These are phyloP conservation scores for Crocallis elinguaria DNA, from an alignment of 2,888 invertebrate species.

Conservation along the genomic window DNA sequence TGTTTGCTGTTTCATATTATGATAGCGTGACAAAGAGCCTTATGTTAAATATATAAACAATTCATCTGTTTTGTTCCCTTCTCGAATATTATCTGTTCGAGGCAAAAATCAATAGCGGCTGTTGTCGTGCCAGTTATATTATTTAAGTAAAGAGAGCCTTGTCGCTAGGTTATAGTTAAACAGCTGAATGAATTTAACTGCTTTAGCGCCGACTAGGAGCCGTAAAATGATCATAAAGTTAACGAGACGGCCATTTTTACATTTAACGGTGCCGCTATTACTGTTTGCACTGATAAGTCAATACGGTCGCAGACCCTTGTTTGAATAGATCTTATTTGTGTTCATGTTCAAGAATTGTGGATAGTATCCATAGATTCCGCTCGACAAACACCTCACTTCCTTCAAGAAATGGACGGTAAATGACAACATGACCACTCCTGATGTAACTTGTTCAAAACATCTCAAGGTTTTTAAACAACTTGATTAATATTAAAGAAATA, in stretches of 20 bases:
- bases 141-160: constrained; percentile 6
- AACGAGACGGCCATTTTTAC: constrained; percentile 44
- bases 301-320: constrained; percentile 26
- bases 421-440: too few species aligned
- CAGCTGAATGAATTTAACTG: constrained; percentile 56
- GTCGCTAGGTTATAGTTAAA: constrained; percentile 37
- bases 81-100: too few species aligned
- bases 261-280: constrained; percentile 53
- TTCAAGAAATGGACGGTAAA: too few species aligned
- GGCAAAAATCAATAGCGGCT: neutral
- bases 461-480: too few species aligned
- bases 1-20: too few species aligned
- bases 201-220: constrained; percentile 44
- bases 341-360: neutral
- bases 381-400: too few species aligned
- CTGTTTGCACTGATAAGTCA: constrained; percentile 41
- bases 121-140: constrained; percentile 2
- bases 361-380: too few species aligned
- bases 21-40: too few species aligned
- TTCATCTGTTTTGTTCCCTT: too few species aligned
- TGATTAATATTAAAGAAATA: too few species aligned
- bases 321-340: constrained; percentile 7
- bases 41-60: too few species aligned
- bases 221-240: constrained; percentile 60
- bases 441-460: too few species aligned